Conservation (phyloP, 2,888 invertebrate species). For the Idaea biselata region DNA sequence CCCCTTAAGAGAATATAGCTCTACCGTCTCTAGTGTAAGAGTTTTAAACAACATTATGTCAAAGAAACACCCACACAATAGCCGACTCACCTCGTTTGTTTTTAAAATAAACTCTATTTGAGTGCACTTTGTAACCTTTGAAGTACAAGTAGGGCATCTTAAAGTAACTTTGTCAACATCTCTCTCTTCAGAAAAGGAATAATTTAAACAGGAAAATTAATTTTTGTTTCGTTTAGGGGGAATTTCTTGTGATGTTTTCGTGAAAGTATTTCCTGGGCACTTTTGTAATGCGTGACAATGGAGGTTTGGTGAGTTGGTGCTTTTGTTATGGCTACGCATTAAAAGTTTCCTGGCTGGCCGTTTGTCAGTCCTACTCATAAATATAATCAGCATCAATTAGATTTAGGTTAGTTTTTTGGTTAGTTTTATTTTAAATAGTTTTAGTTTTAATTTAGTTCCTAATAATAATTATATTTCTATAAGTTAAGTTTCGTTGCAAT, state of each 20-base stretch:
- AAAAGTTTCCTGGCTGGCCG: no score
- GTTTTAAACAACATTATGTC: slow-evolving; percentile 13
- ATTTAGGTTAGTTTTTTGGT: no score
- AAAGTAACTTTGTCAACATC: slow-evolving; percentile 2
- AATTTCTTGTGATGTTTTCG: not conserved
- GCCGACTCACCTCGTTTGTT: not conserved
- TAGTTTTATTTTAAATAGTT: no score
- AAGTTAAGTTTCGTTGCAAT: no score
- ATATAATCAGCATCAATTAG: no score
- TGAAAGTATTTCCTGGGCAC: not conserved
- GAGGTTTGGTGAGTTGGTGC: not conserved
- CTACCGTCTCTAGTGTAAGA: not conserved
- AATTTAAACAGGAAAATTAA: slow-evolving; percentile 1
- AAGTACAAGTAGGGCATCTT: slow-evolving; percentile 1
- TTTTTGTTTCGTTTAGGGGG: not conserved
- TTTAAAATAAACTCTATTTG: slow-evolving; percentile 3
- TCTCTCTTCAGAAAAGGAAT: slow-evolving; percentile 2
- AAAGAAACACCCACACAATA: slow-evolving; percentile 6
- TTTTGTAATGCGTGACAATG: not conserved
- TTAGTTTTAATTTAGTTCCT: no score
- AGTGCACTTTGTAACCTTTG: slow-evolving; percentile 4
- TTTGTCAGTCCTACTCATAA: no score
- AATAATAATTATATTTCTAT: no score
- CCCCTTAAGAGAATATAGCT: no score
- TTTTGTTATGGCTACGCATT: not conserved